A percentile compares a stretch with the other conserved stretches of the same genome.
These are phyloP conservation scores for Hycleus phaleratus DNA, from an alignment of 1,140 invertebrate species.

Conservation along the genomic window DNA sequence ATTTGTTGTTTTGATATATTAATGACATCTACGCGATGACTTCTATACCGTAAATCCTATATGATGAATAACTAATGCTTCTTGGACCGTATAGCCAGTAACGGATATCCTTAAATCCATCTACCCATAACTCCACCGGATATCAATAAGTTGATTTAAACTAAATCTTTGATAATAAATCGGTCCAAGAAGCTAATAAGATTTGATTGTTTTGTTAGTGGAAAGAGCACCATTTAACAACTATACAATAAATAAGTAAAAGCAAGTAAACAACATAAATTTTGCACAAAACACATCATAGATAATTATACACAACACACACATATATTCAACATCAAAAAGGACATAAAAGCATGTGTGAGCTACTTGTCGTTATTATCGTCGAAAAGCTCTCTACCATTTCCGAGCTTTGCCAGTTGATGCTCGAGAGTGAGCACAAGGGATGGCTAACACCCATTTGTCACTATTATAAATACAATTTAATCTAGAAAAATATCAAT, in stretches of 20 bases:
- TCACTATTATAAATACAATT: no score
- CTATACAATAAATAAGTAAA: no score
- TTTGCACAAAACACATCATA: conserved; percentile 33
- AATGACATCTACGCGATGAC: conserved; percentile 12
- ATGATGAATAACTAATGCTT: conserved; percentile 6
- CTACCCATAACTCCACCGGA: conserved; percentile 7
- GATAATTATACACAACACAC: no score
- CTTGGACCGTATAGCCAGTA: conserved; percentile 14
- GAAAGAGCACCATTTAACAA: no score
- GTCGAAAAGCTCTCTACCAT: conserved; percentile 34
- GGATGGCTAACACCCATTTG: no score
- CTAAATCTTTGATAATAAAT: no score
- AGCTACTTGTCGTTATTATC: conserved; percentile 38
- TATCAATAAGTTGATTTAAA: no score
- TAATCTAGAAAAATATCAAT: no score
- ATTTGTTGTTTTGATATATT: background rate
- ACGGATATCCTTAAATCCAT: conserved; percentile 18
- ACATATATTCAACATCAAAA: conserved; percentile 34
- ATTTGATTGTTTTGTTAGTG: no score
- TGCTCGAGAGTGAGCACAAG: conserved; percentile 3
- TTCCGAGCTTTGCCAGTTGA: conserved; percentile 26
- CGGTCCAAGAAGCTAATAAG: no score
- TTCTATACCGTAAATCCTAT: conserved; percentile 17
- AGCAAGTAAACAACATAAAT: conserved; percentile 35
- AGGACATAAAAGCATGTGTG: conserved; percentile 36